These are phyloP conservation scores for Champsocephalus esox DNA, from an alignment of 2,797 vertebrate genomes.

Conservation along the genomic window DNA sequence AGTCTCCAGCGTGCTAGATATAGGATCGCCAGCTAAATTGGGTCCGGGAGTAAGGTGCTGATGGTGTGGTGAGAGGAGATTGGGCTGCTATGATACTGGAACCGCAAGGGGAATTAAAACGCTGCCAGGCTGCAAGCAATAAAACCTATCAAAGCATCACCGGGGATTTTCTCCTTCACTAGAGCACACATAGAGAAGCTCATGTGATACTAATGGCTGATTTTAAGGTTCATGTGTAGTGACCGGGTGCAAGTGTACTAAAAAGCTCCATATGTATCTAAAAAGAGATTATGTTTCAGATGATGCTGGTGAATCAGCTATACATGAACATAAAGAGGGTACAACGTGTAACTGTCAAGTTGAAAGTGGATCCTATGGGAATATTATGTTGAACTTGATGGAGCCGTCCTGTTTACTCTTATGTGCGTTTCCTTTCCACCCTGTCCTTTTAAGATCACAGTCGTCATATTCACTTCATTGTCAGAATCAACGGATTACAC, in stretches of 20 bases:
- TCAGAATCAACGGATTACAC: constrained; percentile 5
- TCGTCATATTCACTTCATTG: neutral
- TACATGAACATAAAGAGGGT: constrained; percentile 4
- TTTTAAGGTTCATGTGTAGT: constrained; percentile 55
- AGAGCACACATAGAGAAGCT: constrained; percentile 54
- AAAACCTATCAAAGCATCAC: constrained; percentile 71
- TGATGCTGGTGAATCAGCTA: constrained; percentile 3
- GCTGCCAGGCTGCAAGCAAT: constrained; percentile 68
- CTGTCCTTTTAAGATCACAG: constrained; percentile 4
- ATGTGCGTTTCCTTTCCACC: too few species aligned
- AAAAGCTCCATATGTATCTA: constrained; percentile 35
- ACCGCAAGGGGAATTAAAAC: constrained; percentile 76
- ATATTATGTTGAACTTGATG: neutral
- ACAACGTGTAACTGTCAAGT: neutral
- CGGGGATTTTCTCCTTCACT: constrained; percentile 67
- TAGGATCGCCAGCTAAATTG: constrained; percentile 76
- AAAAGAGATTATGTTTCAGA: constrained; percentile 40
- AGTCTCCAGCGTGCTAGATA: constrained; percentile 64
- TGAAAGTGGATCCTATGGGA: constrained; percentile 1
- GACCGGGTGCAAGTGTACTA: constrained; percentile 26
- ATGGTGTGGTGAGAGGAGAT: constrained; percentile 70
- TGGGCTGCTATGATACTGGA: constrained; percentile 72
- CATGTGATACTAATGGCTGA: constrained; percentile 44
- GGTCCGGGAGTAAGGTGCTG: constrained; percentile 77
- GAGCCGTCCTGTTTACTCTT: neutral